A percentile compares a stretch with the other conserved stretches of the same genome.
Conservation (phyloP, 2,888 invertebrate genomes). For the Nephrotoma guestfalica region DNA sequence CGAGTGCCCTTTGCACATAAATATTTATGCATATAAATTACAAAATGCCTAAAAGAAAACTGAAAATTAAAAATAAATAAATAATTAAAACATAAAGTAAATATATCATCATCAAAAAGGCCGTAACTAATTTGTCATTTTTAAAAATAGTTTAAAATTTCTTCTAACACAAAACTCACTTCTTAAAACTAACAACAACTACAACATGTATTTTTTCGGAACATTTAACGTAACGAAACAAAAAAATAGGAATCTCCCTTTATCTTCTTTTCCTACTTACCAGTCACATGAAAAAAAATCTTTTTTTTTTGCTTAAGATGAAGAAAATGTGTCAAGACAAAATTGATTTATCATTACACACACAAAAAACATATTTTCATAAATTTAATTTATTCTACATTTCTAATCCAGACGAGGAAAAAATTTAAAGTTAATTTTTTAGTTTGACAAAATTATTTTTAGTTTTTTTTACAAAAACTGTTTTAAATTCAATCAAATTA, state of each 20-base stretch:
- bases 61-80: background rate
- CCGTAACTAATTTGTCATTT: conserved; percentile 1
- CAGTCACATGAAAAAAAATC: background rate
- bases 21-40: background rate
- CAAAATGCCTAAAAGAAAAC: background rate
- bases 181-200: background rate
- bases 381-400: background rate
- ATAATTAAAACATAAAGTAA: background rate
- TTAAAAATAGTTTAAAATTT: background rate
- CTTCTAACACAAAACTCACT: background rate
- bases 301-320: background rate
- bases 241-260: background rate
- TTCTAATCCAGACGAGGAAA: background rate
- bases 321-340: conserved; percentile 1
- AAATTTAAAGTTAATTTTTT: background rate
- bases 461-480: background rate
- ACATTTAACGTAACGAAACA: background rate
- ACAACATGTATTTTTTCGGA: background rate
- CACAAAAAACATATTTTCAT: background rate
- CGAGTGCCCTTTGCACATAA: background rate
- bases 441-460: background rate
- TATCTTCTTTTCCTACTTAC: background rate
- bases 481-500: background rate
- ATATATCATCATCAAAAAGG: conserved; percentile 1
- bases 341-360: conserved; percentile 1